phyloP scores from a whole-genome alignment of 2,888 invertebrate species.

The Cheilosia variabilis region DNA sequence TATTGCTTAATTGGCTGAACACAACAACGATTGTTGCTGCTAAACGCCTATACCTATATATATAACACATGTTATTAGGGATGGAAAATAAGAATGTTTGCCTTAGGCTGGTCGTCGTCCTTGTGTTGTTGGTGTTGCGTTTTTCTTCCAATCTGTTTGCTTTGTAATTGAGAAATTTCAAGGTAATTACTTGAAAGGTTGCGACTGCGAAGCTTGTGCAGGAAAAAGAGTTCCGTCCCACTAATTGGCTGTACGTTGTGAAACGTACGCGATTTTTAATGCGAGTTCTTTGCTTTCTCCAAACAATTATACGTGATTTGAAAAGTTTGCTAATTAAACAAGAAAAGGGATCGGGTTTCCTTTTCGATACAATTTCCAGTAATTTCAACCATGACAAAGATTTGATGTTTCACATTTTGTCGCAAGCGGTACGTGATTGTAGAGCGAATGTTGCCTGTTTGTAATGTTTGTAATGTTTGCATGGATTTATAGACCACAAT shows the following conservation, averaged over 20 bases:
- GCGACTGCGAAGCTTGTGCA: constrained; percentile 9
- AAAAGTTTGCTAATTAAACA: constrained; percentile 69
- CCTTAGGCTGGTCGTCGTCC: constrained; percentile 21
- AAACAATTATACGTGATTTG: constrained; percentile 64
- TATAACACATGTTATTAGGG: constrained; percentile 32
- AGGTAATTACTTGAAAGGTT: constrained; percentile 73
- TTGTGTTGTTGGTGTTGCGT: constrained; percentile 1
- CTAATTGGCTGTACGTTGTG: constrained; percentile 63
- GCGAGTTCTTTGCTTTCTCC: constrained; percentile 35
- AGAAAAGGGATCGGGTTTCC: constrained; percentile 39
- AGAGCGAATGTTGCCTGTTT: background rate
- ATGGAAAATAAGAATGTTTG: constrained; percentile 8
- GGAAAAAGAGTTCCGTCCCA: constrained; percentile 18
- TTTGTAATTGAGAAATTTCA: constrained; percentile 73
- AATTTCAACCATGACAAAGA: constrained; percentile 1
- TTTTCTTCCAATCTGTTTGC: constrained; percentile 41
- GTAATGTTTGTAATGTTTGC: too few relatives aligned
- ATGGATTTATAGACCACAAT: too few relatives aligned
- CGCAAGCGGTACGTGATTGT: background rate
- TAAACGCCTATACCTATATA: constrained; percentile 26
- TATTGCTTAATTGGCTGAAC: constrained; percentile 74
- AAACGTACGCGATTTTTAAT: constrained; percentile 55
- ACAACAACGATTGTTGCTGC: constrained; percentile 55
- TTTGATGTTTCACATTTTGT: constrained; percentile 18
- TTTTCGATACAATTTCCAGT: constrained; percentile 32